Percentiles rank a stretch among this genome's conserved stretches.
These are phyloP conservation scores for Cecidostiba fungosa DNA, from an alignment of 2,888 invertebrate species.

Conservation along the genomic window DNA sequence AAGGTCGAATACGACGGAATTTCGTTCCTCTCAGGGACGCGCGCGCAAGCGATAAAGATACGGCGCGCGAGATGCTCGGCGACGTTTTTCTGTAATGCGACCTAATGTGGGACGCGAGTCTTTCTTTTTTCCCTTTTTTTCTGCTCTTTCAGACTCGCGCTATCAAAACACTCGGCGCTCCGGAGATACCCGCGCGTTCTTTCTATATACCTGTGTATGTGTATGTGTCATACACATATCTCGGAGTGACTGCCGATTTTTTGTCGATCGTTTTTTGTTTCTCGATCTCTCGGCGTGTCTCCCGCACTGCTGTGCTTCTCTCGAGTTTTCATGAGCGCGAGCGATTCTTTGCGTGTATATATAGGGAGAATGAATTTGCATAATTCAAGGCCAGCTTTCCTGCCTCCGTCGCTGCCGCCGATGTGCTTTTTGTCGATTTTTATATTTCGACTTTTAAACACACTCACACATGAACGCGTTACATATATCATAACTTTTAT, in stretches of 20 bases:
- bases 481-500: conserved; percentile 58
- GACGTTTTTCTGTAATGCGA: conserved; percentile 55
- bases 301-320: not conserved
- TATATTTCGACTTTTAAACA: not conserved
- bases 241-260: conserved; percentile 10
- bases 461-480: conserved; percentile 1
- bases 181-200: conserved; percentile 22
- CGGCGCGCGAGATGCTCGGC: conserved; percentile 30
- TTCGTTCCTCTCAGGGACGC: conserved; percentile 39
- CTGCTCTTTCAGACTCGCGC: not conserved
- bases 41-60: conserved; percentile 59
- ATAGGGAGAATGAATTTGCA: conserved; percentile 53
- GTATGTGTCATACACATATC: not conserved
- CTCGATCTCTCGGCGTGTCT: not conserved
- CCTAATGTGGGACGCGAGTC: conserved; percentile 55
- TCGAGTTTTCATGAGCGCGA: conserved; percentile 40
- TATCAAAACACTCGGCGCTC: conserved; percentile 60
- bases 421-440: conserved; percentile 29
- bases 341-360: conserved; percentile 41
- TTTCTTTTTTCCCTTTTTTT: conserved; percentile 18
- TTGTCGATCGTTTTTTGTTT: conserved; percentile 14
- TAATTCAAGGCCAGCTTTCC: conserved; percentile 49
- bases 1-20: conserved; percentile 56
- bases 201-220: not conserved
- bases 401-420: not conserved